Evolutionary conservation across 2,888 invertebrate species (phyloP).

Genomic region (Himalopsyche tibetana): DNA sequence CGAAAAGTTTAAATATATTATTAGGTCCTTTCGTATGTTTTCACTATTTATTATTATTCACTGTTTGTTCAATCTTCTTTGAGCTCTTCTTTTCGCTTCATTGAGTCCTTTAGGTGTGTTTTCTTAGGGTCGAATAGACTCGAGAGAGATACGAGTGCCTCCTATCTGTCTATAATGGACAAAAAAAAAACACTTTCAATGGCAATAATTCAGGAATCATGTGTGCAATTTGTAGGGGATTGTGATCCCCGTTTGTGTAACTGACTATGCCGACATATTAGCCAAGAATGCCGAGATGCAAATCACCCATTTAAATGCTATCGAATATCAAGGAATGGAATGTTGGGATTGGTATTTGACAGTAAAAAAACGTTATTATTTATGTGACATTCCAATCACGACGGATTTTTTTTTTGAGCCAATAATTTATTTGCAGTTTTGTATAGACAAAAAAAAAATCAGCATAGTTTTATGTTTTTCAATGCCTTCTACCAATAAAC

Average conservation of each 20-base stretch:
- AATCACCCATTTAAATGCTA: constrained; percentile 60
- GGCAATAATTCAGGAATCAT: constrained; percentile 50
- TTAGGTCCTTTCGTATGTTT: constrained; percentile 44
- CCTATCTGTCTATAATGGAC: constrained; percentile 46
- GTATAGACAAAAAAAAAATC: no score
- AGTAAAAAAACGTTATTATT: background rate
- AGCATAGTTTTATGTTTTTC: no score
- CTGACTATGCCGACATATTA: constrained; percentile 51
- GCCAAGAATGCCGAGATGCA: constrained; percentile 46
- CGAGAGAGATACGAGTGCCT: constrained; percentile 48
- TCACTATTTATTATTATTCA: constrained; percentile 7
- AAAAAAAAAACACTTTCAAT: constrained; percentile 41
- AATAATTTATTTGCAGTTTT: no score
- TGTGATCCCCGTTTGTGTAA: constrained; percentile 46
- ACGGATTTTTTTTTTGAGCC: no score
- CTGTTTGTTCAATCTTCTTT: constrained; percentile 49
- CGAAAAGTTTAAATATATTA: constrained; percentile 55
- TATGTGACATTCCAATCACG: background rate
- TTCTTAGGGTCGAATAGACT: constrained; percentile 55
- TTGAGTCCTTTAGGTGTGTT: constrained; percentile 41
- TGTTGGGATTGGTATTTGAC: background rate
- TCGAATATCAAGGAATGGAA: constrained; percentile 55
- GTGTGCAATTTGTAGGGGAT: constrained; percentile 54
- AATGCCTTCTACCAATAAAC: no score
- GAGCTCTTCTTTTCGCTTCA: constrained; percentile 54